A percentile compares a stretch with the other conserved stretches of the same genome.
Conservation (phyloP, 2,888 invertebrate genomes). For the Choreutis nemorana region DNA sequence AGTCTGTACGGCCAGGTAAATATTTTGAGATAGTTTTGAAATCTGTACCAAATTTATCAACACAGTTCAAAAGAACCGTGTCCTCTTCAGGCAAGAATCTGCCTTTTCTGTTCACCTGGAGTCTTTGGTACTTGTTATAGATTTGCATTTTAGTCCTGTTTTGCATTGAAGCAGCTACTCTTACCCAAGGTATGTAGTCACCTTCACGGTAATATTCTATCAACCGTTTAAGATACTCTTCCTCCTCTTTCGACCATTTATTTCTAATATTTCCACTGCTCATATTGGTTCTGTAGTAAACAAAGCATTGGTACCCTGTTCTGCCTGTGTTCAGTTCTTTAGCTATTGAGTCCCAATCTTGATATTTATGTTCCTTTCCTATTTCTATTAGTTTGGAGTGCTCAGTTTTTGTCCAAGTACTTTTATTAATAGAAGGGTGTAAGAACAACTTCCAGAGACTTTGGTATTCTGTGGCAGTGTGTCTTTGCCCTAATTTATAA, state of each 20-base stretch:
- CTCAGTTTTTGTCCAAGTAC: constrained; percentile 32
- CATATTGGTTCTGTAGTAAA: constrained; percentile 68
- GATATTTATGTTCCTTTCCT: constrained; percentile 35
- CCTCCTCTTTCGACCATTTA: constrained; percentile 75
- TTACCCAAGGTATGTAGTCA: constrained; percentile 77
- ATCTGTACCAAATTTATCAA: constrained; percentile 68
- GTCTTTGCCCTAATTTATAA: constrained; percentile 53
- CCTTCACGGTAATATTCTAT: constrained; percentile 72
- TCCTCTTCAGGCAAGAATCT: constrained; percentile 75
- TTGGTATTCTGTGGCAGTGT: constrained; percentile 69
- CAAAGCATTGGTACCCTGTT: constrained; percentile 74
- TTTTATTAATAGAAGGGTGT: constrained; percentile 71
- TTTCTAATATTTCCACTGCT: constrained; percentile 24
- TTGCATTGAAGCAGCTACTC: constrained; percentile 69
- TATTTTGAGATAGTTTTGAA: constrained; percentile 66
- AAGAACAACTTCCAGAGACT: constrained; percentile 77
- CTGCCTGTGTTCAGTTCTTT: constrained; percentile 61
- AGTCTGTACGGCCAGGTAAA: constrained; percentile 68
- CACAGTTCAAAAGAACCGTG: constrained; percentile 67
- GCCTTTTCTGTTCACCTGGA: constrained; percentile 59
- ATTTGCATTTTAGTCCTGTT: constrained; percentile 71
- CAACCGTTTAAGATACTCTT: constrained; percentile 67
- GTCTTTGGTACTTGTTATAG: constrained; percentile 63
- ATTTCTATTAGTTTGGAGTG: constrained; percentile 27
- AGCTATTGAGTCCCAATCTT: constrained; percentile 76